phyloP scores from a whole-genome alignment of 2,113 vertebrate genomes.

The Cardinalis cardinalis region DNA sequence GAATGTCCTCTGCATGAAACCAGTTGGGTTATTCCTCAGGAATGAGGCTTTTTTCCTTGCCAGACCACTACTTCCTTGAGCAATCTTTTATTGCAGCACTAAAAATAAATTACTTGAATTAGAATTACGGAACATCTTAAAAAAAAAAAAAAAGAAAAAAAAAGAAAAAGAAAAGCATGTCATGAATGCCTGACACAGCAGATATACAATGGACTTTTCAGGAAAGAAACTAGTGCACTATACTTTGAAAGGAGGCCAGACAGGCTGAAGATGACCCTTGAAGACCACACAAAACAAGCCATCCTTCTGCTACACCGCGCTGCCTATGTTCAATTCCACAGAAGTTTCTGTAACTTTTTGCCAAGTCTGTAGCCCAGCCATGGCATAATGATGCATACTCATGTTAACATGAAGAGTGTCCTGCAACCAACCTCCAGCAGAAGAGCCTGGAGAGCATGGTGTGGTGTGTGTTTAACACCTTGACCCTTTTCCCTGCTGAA shows the following conservation, averaged over 20 bases:
- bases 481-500: neutral
- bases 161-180: neutral
- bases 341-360: neutral
- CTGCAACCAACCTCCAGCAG: neutral
- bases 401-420: neutral
- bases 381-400: rapidly evolving
- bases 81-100: neutral
- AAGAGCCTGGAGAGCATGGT: rapidly evolving
- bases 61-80: neutral
- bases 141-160: neutral
- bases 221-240: neutral
- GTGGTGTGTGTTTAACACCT: neutral
- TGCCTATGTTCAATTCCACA: neutral
- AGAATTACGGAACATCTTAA: neutral
- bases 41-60: neutral
- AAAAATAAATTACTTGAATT: conserved; percentile 6
- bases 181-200: neutral
- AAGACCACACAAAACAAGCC: neutral
- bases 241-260: neutral
- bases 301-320: rapidly evolving
- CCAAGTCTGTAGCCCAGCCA: neutral
- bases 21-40: neutral
- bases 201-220: neutral
- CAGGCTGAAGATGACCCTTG: neutral
- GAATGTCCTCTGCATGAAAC: neutral